These are phyloP conservation scores for Sympetrum striolatum DNA, from an alignment of 2,888 invertebrate genomes.

Conservation along the genomic window DNA sequence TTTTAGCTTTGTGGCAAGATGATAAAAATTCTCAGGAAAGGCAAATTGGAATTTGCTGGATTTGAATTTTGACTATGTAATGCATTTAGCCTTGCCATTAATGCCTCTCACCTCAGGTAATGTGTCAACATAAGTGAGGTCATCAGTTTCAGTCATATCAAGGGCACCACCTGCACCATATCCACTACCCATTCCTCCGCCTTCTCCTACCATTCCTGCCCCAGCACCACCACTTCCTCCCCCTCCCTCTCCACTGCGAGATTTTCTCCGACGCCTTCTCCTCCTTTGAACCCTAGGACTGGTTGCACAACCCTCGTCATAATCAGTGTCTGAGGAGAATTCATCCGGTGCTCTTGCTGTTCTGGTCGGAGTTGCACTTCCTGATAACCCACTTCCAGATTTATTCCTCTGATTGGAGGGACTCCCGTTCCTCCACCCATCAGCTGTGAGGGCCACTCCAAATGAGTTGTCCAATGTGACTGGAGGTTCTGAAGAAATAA, in stretches of 20 bases:
- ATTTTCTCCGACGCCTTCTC: conserved; percentile 60
- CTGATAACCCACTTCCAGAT: not conserved
- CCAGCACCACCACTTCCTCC: not conserved
- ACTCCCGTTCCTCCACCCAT: not conserved
- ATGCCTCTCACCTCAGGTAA: conserved; percentile 74
- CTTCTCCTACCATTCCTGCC: conserved; percentile 51
- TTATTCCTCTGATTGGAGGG: not conserved
- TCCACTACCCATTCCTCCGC: not conserved
- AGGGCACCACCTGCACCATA: conserved; percentile 51
- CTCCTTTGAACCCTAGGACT: conserved; percentile 83
- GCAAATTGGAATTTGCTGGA: no score
- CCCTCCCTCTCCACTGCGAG: conserved; percentile 45
- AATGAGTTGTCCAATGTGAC: not conserved
- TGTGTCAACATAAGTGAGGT: conserved; percentile 82
- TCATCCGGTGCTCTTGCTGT: conserved; percentile 25
- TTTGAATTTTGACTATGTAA: no score
- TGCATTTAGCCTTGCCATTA: no score
- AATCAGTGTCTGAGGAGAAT: conserved; percentile 69
- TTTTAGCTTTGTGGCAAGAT: not conserved
- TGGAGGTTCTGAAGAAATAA: not conserved
- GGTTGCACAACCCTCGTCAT: conserved; percentile 72
- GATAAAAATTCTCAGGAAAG: no score
- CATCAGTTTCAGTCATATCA: conserved; percentile 65
- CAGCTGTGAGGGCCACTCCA: not conserved
- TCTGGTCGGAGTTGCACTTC: not conserved